phyloP scores from a whole-genome alignment of 1,140 invertebrate species.

The Halesus radiatus region DNA sequence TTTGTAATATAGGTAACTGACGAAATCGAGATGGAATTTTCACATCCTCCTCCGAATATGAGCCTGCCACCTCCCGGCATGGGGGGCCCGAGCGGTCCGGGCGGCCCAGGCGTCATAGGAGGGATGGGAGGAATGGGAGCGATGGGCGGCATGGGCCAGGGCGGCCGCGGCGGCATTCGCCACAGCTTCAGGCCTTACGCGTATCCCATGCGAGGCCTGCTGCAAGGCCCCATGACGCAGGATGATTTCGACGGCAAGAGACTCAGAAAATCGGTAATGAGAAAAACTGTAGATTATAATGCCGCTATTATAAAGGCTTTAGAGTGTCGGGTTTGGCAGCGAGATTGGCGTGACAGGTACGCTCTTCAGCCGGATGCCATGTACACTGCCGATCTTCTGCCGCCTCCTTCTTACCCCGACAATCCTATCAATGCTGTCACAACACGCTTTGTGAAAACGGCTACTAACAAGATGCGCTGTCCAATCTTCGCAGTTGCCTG shows the following conservation, averaged over 20 bases:
- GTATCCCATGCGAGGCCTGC: slow-evolving; percentile 70
- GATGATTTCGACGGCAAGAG: slow-evolving; percentile 97
- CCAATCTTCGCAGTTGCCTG: slow-evolving; percentile 99
- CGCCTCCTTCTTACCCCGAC: slow-evolving; percentile 90
- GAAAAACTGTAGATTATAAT: slow-evolving; percentile 99
- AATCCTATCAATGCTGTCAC: slow-evolving; percentile 98
- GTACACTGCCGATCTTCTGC: slow-evolving; percentile 89
- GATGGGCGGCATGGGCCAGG: slow-evolving; percentile 58
- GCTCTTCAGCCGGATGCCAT: slow-evolving; percentile 93
- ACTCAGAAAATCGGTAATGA: slow-evolving; percentile 94
- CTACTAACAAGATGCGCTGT: slow-evolving; percentile 99
- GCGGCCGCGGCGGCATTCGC: slow-evolving; percentile 64
- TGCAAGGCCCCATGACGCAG: slow-evolving; percentile 77
- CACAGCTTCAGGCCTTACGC: slow-evolving; percentile 70
- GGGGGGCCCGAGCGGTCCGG: slow-evolving; percentile 58
- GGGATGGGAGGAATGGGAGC: slow-evolving; percentile 40
- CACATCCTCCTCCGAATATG: slow-evolving; percentile 68
- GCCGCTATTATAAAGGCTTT: slow-evolving; percentile 93
- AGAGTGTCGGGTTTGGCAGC: slow-evolving; percentile 93
- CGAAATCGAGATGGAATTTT: slow-evolving; percentile 67
- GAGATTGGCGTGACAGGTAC: slow-evolving; percentile 89
- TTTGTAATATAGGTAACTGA: slow-evolving; percentile 67
- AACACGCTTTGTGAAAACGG: slow-evolving; percentile 96
- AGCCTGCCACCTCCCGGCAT: slow-evolving; percentile 65
- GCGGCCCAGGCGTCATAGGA: slow-evolving; percentile 56